Evolutionary conservation across 2,113 vertebrate genomes (phyloP).

Genomic region (Chloebia gouldiae): DNA sequence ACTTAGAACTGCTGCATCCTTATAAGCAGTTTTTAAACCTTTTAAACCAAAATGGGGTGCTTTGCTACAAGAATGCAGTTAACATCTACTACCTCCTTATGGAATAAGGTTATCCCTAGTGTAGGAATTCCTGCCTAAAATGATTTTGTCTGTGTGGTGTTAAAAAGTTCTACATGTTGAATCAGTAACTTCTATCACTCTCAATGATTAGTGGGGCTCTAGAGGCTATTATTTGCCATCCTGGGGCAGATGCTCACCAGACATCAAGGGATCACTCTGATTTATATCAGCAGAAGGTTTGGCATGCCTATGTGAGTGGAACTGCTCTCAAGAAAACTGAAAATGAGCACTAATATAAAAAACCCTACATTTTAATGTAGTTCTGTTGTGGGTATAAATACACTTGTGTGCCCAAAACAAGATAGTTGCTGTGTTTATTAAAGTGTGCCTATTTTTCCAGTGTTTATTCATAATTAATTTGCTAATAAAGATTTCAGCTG

Average conservation of each 20-base stretch:
- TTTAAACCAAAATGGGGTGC: not conserved
- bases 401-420: not conserved
- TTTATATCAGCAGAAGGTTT: not conserved
- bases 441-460: not conserved
- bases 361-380: rapidly evolving
- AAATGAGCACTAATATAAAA: not conserved
- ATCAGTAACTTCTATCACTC: not conserved
- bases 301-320: not conserved
- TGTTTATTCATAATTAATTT: slow-evolving; percentile 48
- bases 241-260: not conserved
- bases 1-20: not conserved
- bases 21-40: not conserved
- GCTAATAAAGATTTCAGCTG: slow-evolving; percentile 40
- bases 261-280: not conserved
- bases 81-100: not conserved
- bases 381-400: not conserved
- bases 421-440: not conserved
- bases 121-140: not conserved
- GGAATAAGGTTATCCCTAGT: not conserved
- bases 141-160: not conserved
- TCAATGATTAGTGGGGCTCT: not conserved
- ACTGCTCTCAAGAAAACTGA: not conserved
- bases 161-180: not conserved
- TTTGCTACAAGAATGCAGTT: not conserved
- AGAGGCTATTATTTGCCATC: not conserved